A percentile compares a stretch with the other conserved stretches of the same genome.
phyloP scores from a whole-genome alignment of 2,888 invertebrate genomes.

The Trimorus sp. region DNA sequence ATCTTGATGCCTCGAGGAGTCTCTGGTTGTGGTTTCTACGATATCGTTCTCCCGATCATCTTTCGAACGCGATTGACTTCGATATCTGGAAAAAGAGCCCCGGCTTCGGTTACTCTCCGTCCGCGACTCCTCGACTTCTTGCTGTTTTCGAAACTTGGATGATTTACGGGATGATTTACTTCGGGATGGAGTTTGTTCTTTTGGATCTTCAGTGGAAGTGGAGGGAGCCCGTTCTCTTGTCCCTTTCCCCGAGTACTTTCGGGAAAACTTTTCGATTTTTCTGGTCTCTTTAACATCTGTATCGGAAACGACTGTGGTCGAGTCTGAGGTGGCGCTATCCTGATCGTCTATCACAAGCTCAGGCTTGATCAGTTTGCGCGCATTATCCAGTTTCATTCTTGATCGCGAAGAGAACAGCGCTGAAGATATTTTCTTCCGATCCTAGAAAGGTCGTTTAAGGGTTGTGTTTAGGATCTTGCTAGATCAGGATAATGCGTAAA shows the following conservation, averaged over 20 bases:
- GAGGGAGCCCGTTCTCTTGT: neutral
- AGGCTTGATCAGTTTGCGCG: slow-evolving; percentile 75
- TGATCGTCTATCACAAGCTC: slow-evolving; percentile 72
- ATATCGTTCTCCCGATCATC: slow-evolving; percentile 54
- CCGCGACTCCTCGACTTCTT: slow-evolving; percentile 46
- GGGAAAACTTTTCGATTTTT: slow-evolving; percentile 62
- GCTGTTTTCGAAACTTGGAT: slow-evolving; percentile 43
- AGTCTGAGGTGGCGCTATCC: slow-evolving; percentile 62
- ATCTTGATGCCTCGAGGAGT: slow-evolving; percentile 21
- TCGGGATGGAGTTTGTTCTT: too few relatives aligned
- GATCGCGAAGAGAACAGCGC: slow-evolving; percentile 75
- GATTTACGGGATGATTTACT: slow-evolving; percentile 24
- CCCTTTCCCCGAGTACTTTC: slow-evolving; percentile 33
- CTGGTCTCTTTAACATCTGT: slow-evolving; percentile 64
- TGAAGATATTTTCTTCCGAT: slow-evolving; percentile 73
- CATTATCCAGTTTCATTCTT: slow-evolving; percentile 77
- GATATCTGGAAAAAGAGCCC: slow-evolving; percentile 28
- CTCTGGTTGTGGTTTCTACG: slow-evolving; percentile 43
- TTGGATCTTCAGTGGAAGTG: slow-evolving; percentile 14
- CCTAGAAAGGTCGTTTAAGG: slow-evolving; percentile 75
- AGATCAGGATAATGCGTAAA: slow-evolving; percentile 14
- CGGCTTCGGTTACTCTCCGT: slow-evolving; percentile 33
- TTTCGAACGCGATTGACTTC: slow-evolving; percentile 25
- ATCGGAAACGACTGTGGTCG: slow-evolving; percentile 37
- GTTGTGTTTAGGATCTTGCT: slow-evolving; percentile 37